Evolutionary conservation across 1,140 invertebrate species (phyloP), one percentile per base, ranked within the genome.

Genomic region (Lepidotrigona ventralis): DNA sequence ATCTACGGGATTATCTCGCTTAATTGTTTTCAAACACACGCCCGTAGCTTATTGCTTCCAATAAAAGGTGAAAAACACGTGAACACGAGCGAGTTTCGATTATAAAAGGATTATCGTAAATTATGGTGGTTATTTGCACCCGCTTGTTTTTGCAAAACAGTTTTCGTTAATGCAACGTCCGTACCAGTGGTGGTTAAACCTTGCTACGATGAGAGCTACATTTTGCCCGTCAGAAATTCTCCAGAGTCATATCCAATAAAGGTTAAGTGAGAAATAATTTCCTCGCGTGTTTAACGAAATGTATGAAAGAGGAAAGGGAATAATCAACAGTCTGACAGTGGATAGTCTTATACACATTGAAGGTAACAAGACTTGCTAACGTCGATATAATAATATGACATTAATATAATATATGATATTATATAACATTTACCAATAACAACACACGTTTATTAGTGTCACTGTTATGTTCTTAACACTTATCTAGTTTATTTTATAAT

Each of bases 11-110:
- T 76, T 68, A 81, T 46, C 76, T 81, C 83, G 74, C 63, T 75
- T 79, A 76, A 68, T 80, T 80, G 81, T 84, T 86, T 83, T 76
- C 81, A 85, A 86, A 64, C 58, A 63, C 19, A 33, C 8, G 12
- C 8, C 23, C 33, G 66, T 85, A 81, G 77, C 60, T 66, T 68
- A 63, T 77, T 77, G 84, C 77, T 69, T 26, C 73, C 79, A 79
- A 84, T 60, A 85, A 84, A 81, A 46, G 23, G 58, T 2, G 15
- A 33, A 58, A 29, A 58, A 39, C 29, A 56, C 17, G n/a, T 0
- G 53, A 33, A 29, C 2, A 29, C 39, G 17, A 14, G 26, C 1
- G 12, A 15, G 23, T 51, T n/a, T 17, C 69, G 33, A 23, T 71
- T 71, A 46, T 19, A 26, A 51, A 71, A 39, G 69, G 69, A 53